Percentiles rank a stretch among this genome's conserved stretches.
phyloP scores from a whole-genome alignment of 2,797 vertebrate species.

The Alosa sapidissima region DNA sequence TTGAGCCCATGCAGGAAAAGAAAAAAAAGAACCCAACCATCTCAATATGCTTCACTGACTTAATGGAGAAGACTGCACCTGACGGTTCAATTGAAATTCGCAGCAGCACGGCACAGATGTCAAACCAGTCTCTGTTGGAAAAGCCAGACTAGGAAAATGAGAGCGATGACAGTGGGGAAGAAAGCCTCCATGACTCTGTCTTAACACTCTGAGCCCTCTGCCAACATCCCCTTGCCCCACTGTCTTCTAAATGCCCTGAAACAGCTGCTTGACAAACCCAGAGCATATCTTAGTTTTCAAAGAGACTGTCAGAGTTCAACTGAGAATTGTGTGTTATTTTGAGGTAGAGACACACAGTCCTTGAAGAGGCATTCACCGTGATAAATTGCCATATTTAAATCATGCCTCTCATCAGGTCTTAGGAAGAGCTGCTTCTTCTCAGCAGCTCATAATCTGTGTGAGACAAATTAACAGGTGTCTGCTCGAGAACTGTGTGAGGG shows the following conservation, averaged over 20 bases:
- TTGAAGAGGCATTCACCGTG: neutral
- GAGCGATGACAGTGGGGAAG: neutral
- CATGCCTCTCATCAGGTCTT: neutral
- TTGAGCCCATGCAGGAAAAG: neutral
- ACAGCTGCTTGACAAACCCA: neutral
- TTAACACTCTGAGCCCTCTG: neutral
- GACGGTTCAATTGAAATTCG: neutral
- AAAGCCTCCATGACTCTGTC: neutral
- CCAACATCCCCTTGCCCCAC: neutral
- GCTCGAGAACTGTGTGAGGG: neutral
- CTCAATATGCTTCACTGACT: neutral
- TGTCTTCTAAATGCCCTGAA: neutral
- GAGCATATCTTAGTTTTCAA: neutral
- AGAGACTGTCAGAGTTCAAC: neutral
- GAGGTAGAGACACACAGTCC: neutral
- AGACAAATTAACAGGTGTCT: slow-evolving; percentile 12
- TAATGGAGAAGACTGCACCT: neutral
- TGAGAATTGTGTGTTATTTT: neutral
- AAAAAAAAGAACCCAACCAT: neutral
- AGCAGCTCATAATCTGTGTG: neutral
- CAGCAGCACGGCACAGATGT: neutral
- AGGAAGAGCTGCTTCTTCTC: neutral
- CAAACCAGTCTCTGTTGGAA: neutral
- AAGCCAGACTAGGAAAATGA: neutral
- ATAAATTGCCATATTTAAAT: neutral